Evolutionary conservation across 1,140 invertebrate species (phyloP), one percentile per base, ranked within the genome.

Genomic region (Polypedilum vanderplanki): DNA sequence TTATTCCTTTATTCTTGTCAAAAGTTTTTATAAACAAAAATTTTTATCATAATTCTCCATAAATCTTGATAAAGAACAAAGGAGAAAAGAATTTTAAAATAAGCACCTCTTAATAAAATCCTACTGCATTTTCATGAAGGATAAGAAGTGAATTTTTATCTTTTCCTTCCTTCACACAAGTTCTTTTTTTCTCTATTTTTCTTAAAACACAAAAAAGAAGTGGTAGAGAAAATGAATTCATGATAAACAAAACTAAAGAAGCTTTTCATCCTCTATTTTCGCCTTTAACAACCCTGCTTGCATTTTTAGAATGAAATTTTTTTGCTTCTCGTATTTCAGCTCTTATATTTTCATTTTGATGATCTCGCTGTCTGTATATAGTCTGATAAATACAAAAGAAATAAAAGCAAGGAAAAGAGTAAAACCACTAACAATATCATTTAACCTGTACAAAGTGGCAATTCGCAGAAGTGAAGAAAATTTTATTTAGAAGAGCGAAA

Each of bases 201-300:
- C n/a, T 33, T 33, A 33, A 33, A 33, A 33, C 1, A 33, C 24
- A 33, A 33, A 33, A 33, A 33, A 33, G 24, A 33, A 33, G 24
- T 33, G 24, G 24, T 33, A 1, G 46, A 57, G 46, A 57, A 4
- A 57, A 4, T 57, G 12, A 4, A n/a, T 57, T 57, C 46, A 57
- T 57, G 46, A 57, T 57, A 57, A 57, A 57, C 46, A 57, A n/a
- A n/a, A 57, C 24, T 57, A 57, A 57, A 57, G 4, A 57, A 57
- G n/a, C 46, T 57, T n/a, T n/a, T n/a, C 12, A 12, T n/a, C n/a
- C 12, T 57, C n/a, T 46, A n/a, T n/a, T n/a, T n/a, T n/a, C n/a
- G n/a, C n/a, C n/a, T 57, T 57, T 12, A 57, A 57, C 46, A 57
- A 12, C 15, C 15, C 15, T 57, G 3, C 12, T 57, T 57, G 46